Percentiles rank a stretch among this genome's conserved stretches.
Evolutionary conservation across 2,888 invertebrate species (phyloP).

Genomic region (Lasioglossum morio): DNA sequence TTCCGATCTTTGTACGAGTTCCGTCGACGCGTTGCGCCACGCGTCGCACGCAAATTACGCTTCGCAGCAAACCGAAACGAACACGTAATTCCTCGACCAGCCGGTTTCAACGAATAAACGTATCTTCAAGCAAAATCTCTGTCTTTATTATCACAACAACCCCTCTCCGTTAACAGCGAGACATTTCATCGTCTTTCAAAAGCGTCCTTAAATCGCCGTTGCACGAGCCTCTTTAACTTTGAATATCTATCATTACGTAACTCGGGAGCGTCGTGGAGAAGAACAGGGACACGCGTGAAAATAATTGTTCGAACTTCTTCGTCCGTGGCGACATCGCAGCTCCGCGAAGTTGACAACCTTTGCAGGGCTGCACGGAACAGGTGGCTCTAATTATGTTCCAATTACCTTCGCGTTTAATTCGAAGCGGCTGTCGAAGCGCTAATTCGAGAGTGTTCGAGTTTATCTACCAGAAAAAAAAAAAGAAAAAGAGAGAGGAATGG

Average conservation of each 20-base stretch:
- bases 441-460: conserved; percentile 16
- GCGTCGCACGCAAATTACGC: background rate
- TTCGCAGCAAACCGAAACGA: background rate
- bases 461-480: background rate
- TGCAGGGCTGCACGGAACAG: conserved; percentile 68
- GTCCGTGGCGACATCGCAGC: background rate
- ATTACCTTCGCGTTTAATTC: conserved; percentile 77
- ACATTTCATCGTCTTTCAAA: background rate
- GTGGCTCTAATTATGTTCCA: conserved; percentile 76
- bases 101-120: background rate
- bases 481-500: too few relatives aligned
- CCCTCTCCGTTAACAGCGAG: too few relatives aligned
- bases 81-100: background rate
- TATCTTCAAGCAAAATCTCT: background rate
- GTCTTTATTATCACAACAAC: background rate
- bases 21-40: background rate
- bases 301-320: conserved; percentile 7
- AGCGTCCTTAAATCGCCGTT: background rate
- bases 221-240: background rate
- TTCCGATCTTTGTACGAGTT: background rate
- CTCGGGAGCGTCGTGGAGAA: background rate
- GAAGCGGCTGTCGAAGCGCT: conserved; percentile 28
- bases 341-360: conserved; percentile 52
- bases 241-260: background rate
- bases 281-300: background rate